Percentiles rank a stretch among this genome's conserved stretches.
These are phyloP conservation scores for Esox niger DNA, from an alignment of 2,113 vertebrate genomes.

Conservation along the genomic window DNA sequence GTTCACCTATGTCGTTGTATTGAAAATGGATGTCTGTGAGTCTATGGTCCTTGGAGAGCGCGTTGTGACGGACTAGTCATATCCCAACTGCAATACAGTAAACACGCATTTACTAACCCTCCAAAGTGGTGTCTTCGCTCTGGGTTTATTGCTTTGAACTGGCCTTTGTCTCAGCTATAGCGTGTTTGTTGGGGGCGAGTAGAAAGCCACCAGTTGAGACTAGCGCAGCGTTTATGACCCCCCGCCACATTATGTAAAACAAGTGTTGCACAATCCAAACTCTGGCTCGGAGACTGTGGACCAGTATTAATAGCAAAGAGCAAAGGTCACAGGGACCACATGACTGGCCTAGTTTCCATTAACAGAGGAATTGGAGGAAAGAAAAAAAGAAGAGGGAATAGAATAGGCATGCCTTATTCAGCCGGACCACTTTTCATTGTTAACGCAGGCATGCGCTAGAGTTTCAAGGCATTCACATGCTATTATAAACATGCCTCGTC, in stretches of 20 bases:
- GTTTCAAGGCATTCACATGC: too few relatives aligned
- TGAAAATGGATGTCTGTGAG: not conserved
- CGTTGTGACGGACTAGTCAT: not conserved
- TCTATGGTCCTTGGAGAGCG: not conserved
- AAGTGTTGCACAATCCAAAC: constrained; percentile 48
- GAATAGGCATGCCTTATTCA: too few relatives aligned
- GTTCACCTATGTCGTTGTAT: not conserved
- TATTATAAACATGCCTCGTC: too few relatives aligned
- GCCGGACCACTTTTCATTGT: too few relatives aligned
- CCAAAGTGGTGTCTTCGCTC: too few relatives aligned
- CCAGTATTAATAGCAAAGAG: constrained; percentile 55
- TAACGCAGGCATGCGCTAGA: too few relatives aligned
- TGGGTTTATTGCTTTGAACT: not conserved
- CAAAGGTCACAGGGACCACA: constrained; percentile 24
- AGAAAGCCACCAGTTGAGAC: constrained; percentile 30
- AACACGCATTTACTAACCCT: too few relatives aligned
- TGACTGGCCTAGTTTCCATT: constrained; percentile 6
- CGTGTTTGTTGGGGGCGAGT: constrained; percentile 18
- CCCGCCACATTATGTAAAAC: constrained; percentile 66
- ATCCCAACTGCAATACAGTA: not conserved
- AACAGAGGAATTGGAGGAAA: not conserved
- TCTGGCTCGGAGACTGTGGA: constrained; percentile 17
- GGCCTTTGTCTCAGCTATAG: not conserved
- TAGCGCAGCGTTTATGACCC: constrained; percentile 49
- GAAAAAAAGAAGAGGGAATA: not conserved